phyloP scores from a whole-genome alignment of 2,113 vertebrate genomes.

The Datnioides undecimradiatus region DNA sequence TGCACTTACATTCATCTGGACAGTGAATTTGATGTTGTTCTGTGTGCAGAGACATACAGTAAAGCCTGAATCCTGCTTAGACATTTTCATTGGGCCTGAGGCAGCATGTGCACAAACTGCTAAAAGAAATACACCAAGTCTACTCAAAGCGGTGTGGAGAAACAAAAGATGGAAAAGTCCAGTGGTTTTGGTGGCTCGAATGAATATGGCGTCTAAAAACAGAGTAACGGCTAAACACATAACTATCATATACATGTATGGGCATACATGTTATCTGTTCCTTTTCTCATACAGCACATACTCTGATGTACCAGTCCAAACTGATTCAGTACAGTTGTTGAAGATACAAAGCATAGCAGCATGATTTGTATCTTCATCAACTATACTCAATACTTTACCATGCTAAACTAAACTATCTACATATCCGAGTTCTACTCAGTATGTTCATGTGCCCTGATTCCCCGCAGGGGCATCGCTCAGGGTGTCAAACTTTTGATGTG shows the following conservation, averaged over 20 bases:
- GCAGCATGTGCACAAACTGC: slow-evolving; percentile 9
- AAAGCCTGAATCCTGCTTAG: background rate
- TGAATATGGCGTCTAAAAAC: slow-evolving; percentile 50
- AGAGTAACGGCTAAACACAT: background rate
- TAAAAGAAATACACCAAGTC: background rate
- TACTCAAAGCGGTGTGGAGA: slow-evolving; percentile 31
- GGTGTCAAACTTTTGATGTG: background rate
- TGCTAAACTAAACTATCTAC: background rate
- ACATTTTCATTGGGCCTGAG: background rate
- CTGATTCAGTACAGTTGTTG: too few relatives aligned
- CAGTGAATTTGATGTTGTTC: background rate
- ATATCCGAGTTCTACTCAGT: background rate
- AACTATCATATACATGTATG: slow-evolving; percentile 29
- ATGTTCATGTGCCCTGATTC: background rate
- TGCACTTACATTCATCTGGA: too few relatives aligned
- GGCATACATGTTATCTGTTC: slow-evolving; percentile 5
- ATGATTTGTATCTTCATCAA: background rate
- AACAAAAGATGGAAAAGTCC: slow-evolving; percentile 10
- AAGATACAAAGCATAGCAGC: too few relatives aligned
- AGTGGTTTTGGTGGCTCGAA: slow-evolving; percentile 39
- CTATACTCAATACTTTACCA: background rate
- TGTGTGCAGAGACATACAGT: background rate
- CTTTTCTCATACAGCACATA: background rate
- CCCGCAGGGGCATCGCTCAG: background rate
- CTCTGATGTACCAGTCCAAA: background rate